Percentiles rank a stretch among this genome's conserved stretches.
These are phyloP conservation scores for Dichetophora obliterata DNA, from an alignment of 2,888 invertebrate genomes.

Conservation along the genomic window DNA sequence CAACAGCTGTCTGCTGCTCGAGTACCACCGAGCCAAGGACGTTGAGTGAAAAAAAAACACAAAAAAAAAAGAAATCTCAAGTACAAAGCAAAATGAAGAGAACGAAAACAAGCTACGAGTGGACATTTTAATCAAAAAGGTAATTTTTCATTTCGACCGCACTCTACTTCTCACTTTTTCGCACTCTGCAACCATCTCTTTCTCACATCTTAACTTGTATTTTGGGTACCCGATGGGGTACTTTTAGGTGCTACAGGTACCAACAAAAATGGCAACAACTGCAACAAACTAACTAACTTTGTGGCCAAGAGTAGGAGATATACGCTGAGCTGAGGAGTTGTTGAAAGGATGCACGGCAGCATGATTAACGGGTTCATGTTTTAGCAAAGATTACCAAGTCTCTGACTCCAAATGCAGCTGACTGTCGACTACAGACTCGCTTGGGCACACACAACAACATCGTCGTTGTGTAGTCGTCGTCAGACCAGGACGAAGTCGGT, in stretches of 20 bases:
- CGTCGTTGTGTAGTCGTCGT: background rate
- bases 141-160: constrained; percentile 39
- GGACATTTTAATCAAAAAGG: constrained; percentile 42
- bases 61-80: background rate
- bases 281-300: constrained; percentile 5
- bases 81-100: background rate
- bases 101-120: constrained; percentile 3
- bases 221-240: background rate
- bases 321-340: background rate
- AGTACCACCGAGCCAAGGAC: background rate
- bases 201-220: background rate
- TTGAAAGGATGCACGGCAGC: constrained; percentile 37
- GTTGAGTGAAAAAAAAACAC: background rate
- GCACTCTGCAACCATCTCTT: background rate
- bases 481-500: background rate
- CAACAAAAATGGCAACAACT: background rate
- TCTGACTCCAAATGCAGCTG: background rate
- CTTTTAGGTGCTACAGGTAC: background rate
- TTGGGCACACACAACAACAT: background rate
- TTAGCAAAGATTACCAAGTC: constrained; percentile 39
- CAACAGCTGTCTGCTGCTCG: background rate
- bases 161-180: background rate
- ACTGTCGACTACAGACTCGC: background rate
- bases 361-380: constrained; percentile 41
- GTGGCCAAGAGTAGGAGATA: background rate